phyloP scores from a whole-genome alignment of 2,888 invertebrate species.

The Lissonota sp. region DNA sequence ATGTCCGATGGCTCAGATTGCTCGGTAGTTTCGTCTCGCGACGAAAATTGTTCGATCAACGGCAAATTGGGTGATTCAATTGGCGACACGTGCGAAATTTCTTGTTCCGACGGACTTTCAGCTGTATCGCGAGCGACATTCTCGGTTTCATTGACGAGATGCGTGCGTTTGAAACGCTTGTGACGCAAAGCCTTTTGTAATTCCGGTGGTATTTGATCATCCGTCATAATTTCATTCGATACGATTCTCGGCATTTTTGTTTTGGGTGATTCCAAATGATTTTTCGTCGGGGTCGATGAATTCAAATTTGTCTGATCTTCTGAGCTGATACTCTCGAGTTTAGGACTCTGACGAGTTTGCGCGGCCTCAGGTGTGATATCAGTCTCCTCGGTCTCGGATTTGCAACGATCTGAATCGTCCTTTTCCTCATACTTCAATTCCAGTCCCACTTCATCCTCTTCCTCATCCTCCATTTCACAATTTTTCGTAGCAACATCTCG shows the following conservation, averaged over 20 bases:
- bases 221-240: conserved; percentile 75
- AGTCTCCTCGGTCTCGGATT: conserved; percentile 41
- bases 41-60: neutral
- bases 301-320: conserved; percentile 30
- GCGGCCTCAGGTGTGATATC: conserved; percentile 72
- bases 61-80: neutral
- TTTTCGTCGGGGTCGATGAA: neutral
- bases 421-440: conserved; percentile 57
- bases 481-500: neutral
- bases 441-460: conserved; percentile 53
- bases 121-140: neutral
- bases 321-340: conserved; percentile 59
- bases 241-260: conserved; percentile 73
- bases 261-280: conserved; percentile 24
- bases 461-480: conserved; percentile 26
- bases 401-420: conserved; percentile 22
- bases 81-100: neutral
- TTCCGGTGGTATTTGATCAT: conserved; percentile 73
- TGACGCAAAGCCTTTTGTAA: conserved; percentile 69
- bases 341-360: conserved; percentile 48
- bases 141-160: conserved; percentile 18
- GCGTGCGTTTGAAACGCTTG: conserved; percentile 31
- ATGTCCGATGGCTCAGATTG: neutral
- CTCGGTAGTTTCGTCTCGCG: neutral
- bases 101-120: neutral